phyloP scores from a whole-genome alignment of 1,140 invertebrate species.

The Zelostemma sp. region DNA sequence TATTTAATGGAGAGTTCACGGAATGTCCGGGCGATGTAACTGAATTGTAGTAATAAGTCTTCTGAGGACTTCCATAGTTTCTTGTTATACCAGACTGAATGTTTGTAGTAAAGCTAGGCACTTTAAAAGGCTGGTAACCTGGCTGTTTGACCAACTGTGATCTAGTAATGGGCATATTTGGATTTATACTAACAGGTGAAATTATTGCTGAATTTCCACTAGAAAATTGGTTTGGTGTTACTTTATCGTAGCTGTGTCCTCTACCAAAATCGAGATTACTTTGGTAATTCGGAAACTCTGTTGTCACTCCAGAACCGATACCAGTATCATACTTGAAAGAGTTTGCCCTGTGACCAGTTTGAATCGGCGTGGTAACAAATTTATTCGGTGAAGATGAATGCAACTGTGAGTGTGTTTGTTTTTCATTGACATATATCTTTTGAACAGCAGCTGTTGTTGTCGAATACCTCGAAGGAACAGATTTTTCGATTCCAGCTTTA shows the following conservation, averaged over 20 bases:
- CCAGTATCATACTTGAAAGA: too few relatives aligned
- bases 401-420: slow-evolving; percentile 9
- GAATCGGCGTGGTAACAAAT: neutral
- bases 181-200: slow-evolving; percentile 10
- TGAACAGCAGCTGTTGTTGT: too few relatives aligned
- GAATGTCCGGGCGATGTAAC: slow-evolving; percentile 13
- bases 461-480: neutral
- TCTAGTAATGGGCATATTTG: slow-evolving; percentile 18
- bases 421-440: neutral
- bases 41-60: slow-evolving; percentile 14
- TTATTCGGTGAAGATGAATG: slow-evolving; percentile 3
- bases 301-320: too few relatives aligned
- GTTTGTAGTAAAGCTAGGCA: slow-evolving; percentile 16
- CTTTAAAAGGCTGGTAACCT: slow-evolving; percentile 20
- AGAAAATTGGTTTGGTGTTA: neutral
- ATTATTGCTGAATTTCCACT: slow-evolving; percentile 15
- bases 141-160: too few relatives aligned
- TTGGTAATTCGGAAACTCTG: too few relatives aligned
- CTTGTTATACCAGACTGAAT: slow-evolving; percentile 22
- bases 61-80: slow-evolving; percentile 7
- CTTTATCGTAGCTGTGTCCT: neutral
- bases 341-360: neutral
- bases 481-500: slow-evolving; percentile 33
- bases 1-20: slow-evolving; percentile 45
- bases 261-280: too few relatives aligned